A percentile compares a stretch with the other conserved stretches of the same genome.
Evolutionary conservation across 2,113 vertebrate species (phyloP).

Genomic region (Myotis brandtii): DNA sequence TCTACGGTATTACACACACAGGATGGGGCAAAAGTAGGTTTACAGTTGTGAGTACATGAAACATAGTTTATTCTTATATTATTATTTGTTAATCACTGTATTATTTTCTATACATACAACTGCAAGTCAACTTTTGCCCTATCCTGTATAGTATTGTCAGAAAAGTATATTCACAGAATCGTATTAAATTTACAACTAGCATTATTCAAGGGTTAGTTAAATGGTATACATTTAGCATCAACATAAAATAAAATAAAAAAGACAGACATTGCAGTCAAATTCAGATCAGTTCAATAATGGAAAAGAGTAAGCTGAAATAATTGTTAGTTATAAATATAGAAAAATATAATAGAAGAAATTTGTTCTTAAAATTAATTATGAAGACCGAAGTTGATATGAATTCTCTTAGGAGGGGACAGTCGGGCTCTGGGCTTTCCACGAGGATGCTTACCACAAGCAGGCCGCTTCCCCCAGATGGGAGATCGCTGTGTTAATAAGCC

Average conservation of each 20-base stretch:
- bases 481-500: neutral
- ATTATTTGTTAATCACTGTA: neutral
- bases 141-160: neutral
- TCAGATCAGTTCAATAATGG: neutral
- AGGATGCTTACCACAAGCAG: neutral
- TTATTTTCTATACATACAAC: neutral
- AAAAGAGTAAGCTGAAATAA: neutral
- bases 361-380: constrained; percentile 10
- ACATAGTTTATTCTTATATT: neutral
- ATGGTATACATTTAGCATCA: neutral
- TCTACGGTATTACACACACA: neutral
- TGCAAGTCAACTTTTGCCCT: neutral
- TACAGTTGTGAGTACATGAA: neutral
- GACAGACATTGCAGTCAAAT: neutral
- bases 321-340: neutral
- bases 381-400: neutral
- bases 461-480: neutral
- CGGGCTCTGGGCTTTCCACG: too few relatives aligned
- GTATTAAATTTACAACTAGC: neutral
- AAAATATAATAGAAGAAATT: neutral
- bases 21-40: neutral
- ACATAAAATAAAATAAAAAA: constrained; percentile 13
- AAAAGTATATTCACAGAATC: neutral
- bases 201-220: neutral
- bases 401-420: neutral